Evolutionary conservation across 2,888 invertebrate species (phyloP).

Genomic region (Neocrepidodera transversa): DNA sequence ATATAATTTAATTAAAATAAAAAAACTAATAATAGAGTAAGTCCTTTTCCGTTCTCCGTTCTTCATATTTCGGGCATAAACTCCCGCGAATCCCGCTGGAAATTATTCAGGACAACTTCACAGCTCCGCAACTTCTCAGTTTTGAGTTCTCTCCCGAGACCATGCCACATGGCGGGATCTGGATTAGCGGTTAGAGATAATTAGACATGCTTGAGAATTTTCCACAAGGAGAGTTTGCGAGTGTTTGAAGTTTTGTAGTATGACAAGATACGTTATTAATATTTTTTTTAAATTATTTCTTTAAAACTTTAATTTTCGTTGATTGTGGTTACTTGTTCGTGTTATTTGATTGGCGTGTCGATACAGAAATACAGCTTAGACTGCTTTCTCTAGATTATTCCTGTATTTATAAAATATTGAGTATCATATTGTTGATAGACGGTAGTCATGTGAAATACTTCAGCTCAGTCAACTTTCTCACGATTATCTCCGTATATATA

Average conservation of each 20-base stretch:
- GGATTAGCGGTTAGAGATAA: conserved; percentile 37
- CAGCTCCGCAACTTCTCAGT: conserved; percentile 33
- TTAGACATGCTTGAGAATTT: conserved; percentile 32
- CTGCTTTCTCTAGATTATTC: no score
- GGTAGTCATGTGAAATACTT: no score
- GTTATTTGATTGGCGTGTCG: no score
- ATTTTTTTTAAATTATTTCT: not conserved
- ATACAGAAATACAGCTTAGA: no score
- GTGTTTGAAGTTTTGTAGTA: not conserved
- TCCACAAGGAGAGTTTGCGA: not conserved
- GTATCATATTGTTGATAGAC: no score
- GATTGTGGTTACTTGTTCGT: no score
- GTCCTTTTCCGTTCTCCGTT: not conserved
- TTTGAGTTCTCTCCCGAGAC: conserved; percentile 32
- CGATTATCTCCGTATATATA: no score
- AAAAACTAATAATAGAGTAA: no score
- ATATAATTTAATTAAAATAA: no score
- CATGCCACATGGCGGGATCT: conserved; percentile 22
- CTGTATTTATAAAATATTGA: no score
- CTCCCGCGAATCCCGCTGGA: conserved; percentile 24
- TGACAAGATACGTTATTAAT: not conserved
- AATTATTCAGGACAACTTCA: conserved; percentile 33
- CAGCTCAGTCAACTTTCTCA: no score
- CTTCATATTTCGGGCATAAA: conserved; percentile 1
- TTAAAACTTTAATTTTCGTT: no score